Percentiles rank a stretch among this genome's conserved stretches.
Conservation (phyloP, 2,888 invertebrate genomes). For the Xestobium rufovillosum region DNA sequence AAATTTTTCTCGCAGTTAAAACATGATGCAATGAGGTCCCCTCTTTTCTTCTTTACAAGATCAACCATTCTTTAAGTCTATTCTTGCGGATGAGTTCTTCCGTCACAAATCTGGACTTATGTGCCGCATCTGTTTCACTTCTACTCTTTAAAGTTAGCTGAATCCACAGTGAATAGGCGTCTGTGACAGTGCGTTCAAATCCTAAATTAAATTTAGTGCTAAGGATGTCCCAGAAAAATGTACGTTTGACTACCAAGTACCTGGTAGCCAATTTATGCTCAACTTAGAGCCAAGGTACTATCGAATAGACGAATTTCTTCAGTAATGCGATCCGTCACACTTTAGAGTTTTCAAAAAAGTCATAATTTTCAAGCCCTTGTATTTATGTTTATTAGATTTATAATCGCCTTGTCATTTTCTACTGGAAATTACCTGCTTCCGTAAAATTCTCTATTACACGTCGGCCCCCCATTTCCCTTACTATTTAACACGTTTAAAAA, state of each 20-base stretch:
- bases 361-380: background rate
- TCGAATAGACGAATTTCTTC: slow-evolving; percentile 4
- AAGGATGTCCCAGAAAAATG: slow-evolving; percentile 5
- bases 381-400: too few species aligned
- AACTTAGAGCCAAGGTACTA: slow-evolving; percentile 4
- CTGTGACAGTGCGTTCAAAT: too few species aligned
- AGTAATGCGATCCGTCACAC: slow-evolving; percentile 5
- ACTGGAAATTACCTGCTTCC: slow-evolving; percentile 1
- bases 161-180: too few species aligned
- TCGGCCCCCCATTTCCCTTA: background rate
- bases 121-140: too few species aligned
- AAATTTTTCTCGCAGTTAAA: too few species aligned
- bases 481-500: slow-evolving; percentile 4
- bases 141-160: too few species aligned
- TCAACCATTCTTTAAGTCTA: too few species aligned
- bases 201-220: slow-evolving; percentile 6
- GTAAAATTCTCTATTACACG: slow-evolving; percentile 3
- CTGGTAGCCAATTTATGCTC: background rate
- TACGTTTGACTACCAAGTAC: slow-evolving; percentile 3
- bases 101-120: too few species aligned
- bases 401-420: background rate
- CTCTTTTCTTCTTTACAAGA: too few species aligned
- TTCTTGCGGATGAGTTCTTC: too few species aligned
- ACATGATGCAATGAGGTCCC: too few species aligned
- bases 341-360: slow-evolving; percentile 6